phyloP scores from a whole-genome alignment of 2,888 invertebrate species.

The Cremastinae sp. region DNA sequence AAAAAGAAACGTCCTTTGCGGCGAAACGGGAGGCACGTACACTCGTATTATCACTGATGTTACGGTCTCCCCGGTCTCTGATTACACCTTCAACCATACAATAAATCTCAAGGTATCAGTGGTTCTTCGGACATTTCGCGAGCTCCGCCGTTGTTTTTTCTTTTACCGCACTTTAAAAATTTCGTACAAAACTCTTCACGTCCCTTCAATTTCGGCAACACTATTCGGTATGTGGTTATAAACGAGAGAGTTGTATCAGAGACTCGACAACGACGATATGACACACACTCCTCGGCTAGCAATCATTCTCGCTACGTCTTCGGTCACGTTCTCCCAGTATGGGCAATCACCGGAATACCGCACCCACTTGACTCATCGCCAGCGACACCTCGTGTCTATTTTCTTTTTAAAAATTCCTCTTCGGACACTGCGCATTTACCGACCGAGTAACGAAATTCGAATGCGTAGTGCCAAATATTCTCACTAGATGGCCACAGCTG shows the following conservation, averaged over 20 bases:
- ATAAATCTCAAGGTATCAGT: conserved; percentile 68
- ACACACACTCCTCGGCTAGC: conserved; percentile 71
- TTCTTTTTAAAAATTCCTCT: neutral
- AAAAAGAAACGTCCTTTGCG: conserved; percentile 44
- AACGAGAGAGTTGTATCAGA: conserved; percentile 64
- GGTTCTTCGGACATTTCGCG: conserved; percentile 69
- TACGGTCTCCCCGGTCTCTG: conserved; percentile 70
- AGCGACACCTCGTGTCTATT: conserved; percentile 54
- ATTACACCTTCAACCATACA: conserved; percentile 67
- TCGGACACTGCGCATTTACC: neutral
- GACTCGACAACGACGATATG: conserved; percentile 67
- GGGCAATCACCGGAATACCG: conserved; percentile 71
- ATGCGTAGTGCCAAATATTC: too few relatives aligned
- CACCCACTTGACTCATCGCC: conserved; percentile 65
- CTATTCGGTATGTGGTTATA: conserved; percentile 63
- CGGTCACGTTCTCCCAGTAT: conserved; percentile 75
- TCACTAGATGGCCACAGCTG: too few relatives aligned
- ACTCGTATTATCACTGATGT: conserved; percentile 54
- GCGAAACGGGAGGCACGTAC: conserved; percentile 36
- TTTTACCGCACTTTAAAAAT: conserved; percentile 69
- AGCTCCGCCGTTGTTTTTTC: conserved; percentile 13
- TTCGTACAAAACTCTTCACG: conserved; percentile 66
- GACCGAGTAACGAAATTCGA: too few relatives aligned
- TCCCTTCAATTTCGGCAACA: conserved; percentile 22
- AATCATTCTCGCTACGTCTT: conserved; percentile 74